These are phyloP conservation scores for Austrofundulus limnaeus DNA, from an alignment of 2,113 vertebrate genomes.

Conservation along the genomic window DNA sequence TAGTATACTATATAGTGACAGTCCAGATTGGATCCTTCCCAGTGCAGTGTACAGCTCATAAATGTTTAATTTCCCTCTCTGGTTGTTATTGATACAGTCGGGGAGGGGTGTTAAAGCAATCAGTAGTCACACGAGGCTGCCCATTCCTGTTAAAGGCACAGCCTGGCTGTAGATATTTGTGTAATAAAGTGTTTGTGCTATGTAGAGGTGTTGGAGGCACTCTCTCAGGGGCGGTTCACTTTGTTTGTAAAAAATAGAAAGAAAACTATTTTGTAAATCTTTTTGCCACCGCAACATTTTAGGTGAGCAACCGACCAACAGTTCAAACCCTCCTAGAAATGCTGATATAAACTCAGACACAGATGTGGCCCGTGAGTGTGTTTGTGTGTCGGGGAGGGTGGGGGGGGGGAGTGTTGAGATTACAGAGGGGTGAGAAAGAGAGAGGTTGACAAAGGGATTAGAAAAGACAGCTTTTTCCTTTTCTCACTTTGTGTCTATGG, in stretches of 20 bases:
- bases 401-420: slow-evolving; percentile 48
- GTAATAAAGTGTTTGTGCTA: slow-evolving; percentile 29
- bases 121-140: slow-evolving; percentile 40
- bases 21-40: slow-evolving; percentile 69
- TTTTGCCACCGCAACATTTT: slow-evolving; percentile 3
- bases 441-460: no score
- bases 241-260: slow-evolving; percentile 36
- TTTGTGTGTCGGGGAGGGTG: slow-evolving; percentile 28
- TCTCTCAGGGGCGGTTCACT: slow-evolving; percentile 5
- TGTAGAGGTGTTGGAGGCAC: slow-evolving; percentile 3
- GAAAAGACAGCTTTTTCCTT: slow-evolving; percentile 44
- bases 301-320: slow-evolving; percentile 33
- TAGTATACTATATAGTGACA: slow-evolving; percentile 70
- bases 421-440: slow-evolving; percentile 38
- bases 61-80: slow-evolving; percentile 74
- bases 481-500: slow-evolving; percentile 56
- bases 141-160: slow-evolving; percentile 28
- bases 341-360: slow-evolving; percentile 27
- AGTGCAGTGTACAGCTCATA: slow-evolving; percentile 69
- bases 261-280: slow-evolving; percentile 17
- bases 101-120: slow-evolving; percentile 65
- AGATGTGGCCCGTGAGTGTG: slow-evolving; percentile 24
- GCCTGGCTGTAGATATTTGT: slow-evolving; percentile 34
- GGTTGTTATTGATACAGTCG: slow-evolving; percentile 70
- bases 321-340: slow-evolving; percentile 9